Evolutionary conservation across 2,888 invertebrate genomes (phyloP).

Genomic region (Drosophila multiciliata): DNA sequence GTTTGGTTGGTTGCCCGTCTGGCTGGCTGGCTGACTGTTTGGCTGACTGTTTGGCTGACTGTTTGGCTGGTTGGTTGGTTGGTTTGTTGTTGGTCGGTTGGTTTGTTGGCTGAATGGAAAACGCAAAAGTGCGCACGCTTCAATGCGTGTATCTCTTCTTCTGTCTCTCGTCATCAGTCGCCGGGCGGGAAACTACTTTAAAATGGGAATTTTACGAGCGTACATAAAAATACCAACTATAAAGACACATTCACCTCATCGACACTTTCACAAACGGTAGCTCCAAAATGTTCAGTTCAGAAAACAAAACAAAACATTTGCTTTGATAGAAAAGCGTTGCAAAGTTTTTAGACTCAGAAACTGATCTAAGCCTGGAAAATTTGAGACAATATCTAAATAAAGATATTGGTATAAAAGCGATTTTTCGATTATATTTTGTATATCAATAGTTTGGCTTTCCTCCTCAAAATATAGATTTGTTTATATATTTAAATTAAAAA

Average conservation of each 20-base stretch:
- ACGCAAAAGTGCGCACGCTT: slow-evolving; percentile 77
- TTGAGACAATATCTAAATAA: not conserved
- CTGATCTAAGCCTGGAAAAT: slow-evolving; percentile 7
- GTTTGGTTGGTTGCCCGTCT: slow-evolving; percentile 20
- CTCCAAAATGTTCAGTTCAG: slow-evolving; percentile 39
- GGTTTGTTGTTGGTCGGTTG: slow-evolving; percentile 30
- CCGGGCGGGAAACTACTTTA: slow-evolving; percentile 53
- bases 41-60: slow-evolving; percentile 24
- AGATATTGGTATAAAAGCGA: not conserved
- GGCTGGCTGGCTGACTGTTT: slow-evolving; percentile 15
- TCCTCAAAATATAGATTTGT: not conserved
- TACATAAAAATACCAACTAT: slow-evolving; percentile 23
- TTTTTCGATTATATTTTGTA: not conserved
- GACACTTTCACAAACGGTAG: slow-evolving; percentile 19
- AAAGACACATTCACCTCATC: slow-evolving; percentile 11
- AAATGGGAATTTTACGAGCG: slow-evolving; percentile 71
- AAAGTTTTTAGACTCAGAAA: slow-evolving; percentile 15
- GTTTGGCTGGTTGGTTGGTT: slow-evolving; percentile 24
- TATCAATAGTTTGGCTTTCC: not conserved
- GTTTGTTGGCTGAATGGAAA: slow-evolving; percentile 55
- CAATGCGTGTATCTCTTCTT: slow-evolving; percentile 64
- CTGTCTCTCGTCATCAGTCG: slow-evolving; percentile 65
- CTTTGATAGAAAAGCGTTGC: slow-evolving; percentile 43
- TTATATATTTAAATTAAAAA: not conserved
- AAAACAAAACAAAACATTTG: slow-evolving; percentile 43